These are phyloP conservation scores for Exocentrus adspersus DNA, from an alignment of 2,888 invertebrate species.

Conservation along the genomic window DNA sequence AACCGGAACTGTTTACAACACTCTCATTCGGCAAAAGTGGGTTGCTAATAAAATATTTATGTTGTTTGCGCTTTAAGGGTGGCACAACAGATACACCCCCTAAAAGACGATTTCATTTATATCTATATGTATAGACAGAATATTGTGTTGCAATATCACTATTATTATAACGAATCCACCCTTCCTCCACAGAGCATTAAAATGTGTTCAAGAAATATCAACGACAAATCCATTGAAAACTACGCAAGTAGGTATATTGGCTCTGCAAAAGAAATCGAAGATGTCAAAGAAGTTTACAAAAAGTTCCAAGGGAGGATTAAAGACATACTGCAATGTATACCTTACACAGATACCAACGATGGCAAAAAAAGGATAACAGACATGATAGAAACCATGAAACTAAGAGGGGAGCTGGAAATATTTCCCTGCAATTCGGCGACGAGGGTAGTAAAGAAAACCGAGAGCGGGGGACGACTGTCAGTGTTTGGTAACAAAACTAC, in stretches of 20 bases:
- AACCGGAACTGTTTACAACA: conserved; percentile 24
- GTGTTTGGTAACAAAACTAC: not conserved
- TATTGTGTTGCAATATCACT: not conserved
- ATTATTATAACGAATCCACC: not conserved
- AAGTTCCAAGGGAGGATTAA: not conserved
- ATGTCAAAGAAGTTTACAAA: not conserved
- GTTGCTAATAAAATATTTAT: conserved; percentile 23
- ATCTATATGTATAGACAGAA: too few relatives aligned
- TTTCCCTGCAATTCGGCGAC: not conserved
- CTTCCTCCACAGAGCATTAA: not conserved
- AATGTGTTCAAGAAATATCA: not conserved
- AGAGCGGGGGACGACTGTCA: not conserved
- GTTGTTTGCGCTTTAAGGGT: conserved; percentile 13
- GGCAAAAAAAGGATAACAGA: not conserved
- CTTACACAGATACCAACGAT: not conserved
- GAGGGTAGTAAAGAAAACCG: not conserved
- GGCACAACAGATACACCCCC: conserved; percentile 6
- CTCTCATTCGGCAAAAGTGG: conserved; percentile 26
- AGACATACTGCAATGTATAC: not conserved
- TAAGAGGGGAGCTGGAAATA: not conserved
- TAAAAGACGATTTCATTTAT: not conserved
- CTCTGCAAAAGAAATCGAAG: not conserved
- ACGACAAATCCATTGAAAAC: not conserved
- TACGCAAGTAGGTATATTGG: not conserved
- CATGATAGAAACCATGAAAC: not conserved